A percentile compares a stretch with the other conserved stretches of the same genome.
Conservation (phyloP, 2,113 vertebrate genomes). For the Aspidoscelis tigris region DNA sequence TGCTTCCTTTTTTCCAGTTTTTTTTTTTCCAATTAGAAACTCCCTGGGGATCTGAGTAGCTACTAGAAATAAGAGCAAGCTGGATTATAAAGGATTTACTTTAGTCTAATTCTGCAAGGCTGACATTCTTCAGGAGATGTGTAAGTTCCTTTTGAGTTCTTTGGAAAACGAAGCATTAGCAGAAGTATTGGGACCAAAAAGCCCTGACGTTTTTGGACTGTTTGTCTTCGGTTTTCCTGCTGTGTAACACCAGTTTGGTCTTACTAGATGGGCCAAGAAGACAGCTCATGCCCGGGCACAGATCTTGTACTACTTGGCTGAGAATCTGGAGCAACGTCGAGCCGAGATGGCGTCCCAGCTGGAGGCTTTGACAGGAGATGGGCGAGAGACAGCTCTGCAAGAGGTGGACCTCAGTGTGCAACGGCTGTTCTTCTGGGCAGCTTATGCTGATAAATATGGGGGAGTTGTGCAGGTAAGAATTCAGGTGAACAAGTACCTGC, state of each 20-base stretch:
- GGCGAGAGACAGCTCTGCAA: conserved; percentile 58
- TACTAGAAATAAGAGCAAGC: not conserved
- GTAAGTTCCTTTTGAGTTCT: not conserved
- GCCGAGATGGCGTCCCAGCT: conserved; percentile 66
- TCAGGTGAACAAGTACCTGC: too few species aligned
- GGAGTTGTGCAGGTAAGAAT: conserved; percentile 78
- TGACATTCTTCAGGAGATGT: not conserved
- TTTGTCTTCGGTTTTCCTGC: not conserved
- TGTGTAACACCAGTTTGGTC: not conserved
- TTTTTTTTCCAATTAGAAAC: too few species aligned
- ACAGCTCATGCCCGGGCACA: conserved; percentile 75
- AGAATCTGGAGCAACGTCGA: conserved; percentile 76
- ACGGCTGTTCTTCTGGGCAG: conserved; percentile 81
- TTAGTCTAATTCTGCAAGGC: not conserved
- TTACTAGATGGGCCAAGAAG: conserved; percentile 81
- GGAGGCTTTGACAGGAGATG: conserved; percentile 66
- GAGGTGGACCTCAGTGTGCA: conserved; percentile 83
- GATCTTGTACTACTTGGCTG: conserved; percentile 82
- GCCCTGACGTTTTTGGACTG: not conserved
- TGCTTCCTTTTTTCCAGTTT: not conserved
- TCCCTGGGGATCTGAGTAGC: not conserved
- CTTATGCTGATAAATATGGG: conserved; percentile 77
- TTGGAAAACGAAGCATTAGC: not conserved
- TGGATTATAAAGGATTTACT: not conserved
- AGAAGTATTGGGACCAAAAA: not conserved